These are phyloP conservation scores for Cosmia trapezina DNA, from an alignment of 2,888 invertebrate genomes.

Conservation along the genomic window DNA sequence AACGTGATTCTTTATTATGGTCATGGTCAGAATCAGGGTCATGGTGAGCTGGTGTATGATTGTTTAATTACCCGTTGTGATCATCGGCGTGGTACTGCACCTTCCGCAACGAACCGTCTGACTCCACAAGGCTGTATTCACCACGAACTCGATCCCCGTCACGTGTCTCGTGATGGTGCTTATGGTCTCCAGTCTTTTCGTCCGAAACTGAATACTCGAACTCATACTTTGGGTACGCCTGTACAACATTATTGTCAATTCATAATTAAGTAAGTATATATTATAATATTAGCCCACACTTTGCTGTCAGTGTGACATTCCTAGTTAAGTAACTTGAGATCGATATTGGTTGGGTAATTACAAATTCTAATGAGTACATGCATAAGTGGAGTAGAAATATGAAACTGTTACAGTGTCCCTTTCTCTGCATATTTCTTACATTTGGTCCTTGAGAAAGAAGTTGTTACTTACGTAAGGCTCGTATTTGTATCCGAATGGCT, in stretches of 20 bases:
- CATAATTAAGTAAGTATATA: slow-evolving; percentile 15
- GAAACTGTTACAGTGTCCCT: slow-evolving; percentile 56
- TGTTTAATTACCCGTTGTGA: slow-evolving; percentile 85
- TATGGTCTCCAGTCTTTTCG: slow-evolving; percentile 90
- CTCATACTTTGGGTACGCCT: slow-evolving; percentile 91
- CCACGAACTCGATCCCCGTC: slow-evolving; percentile 91
- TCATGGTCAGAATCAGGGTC: slow-evolving; percentile 51
- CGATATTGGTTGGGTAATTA: slow-evolving; percentile 56
- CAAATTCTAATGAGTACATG: slow-evolving; percentile 58
- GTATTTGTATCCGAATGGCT: slow-evolving; percentile 73
- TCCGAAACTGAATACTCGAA: slow-evolving; percentile 91
- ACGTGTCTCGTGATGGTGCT: slow-evolving; percentile 88
- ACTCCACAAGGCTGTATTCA: slow-evolving; percentile 90
- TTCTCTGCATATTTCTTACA: slow-evolving; percentile 53
- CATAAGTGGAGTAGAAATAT: slow-evolving; percentile 46
- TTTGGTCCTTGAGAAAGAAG: slow-evolving; percentile 56
- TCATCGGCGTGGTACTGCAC: slow-evolving; percentile 91
- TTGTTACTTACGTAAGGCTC: slow-evolving; percentile 80
- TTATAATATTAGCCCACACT: slow-evolving; percentile 43
- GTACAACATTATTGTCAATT: slow-evolving; percentile 34
- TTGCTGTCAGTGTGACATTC: slow-evolving; percentile 48
- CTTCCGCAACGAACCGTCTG: slow-evolving; percentile 90
- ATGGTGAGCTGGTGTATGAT: slow-evolving; percentile 48
- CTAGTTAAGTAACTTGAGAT: slow-evolving; percentile 46
- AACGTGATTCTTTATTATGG: slow-evolving; percentile 52